Evolutionary conservation across 2,113 vertebrate species (phyloP).

Genomic region (Cairina moschata): DNA sequence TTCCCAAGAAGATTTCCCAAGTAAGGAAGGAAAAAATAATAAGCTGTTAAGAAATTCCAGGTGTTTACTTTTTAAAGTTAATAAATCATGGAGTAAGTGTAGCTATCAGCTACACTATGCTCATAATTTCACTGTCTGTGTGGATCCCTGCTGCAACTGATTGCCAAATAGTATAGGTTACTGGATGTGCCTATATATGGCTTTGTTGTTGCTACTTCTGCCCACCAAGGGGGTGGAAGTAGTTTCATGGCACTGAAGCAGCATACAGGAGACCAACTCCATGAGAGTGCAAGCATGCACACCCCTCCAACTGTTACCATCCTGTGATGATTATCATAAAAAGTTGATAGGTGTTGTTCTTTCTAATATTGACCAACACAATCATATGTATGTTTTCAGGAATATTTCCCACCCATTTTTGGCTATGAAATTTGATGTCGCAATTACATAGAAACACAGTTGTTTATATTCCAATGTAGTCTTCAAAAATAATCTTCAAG

Average conservation of each 20-base stretch:
- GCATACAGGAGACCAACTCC: not conserved
- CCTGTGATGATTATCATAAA: not conserved
- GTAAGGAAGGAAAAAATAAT: constrained; percentile 35
- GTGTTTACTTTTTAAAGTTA: constrained; percentile 29
- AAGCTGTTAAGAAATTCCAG: constrained; percentile 38
- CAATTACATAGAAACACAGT: not conserved
- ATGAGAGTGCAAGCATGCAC: fast-evolving
- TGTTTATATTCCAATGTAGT: not conserved
- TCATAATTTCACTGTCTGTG: not conserved
- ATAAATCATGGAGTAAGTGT: not conserved
- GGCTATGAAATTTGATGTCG: not conserved
- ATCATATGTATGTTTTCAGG: not conserved
- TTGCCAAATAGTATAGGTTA: not conserved
- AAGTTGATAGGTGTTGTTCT: not conserved
- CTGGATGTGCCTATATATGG: not conserved
- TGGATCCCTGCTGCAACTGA: not conserved
- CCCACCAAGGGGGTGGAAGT: not conserved
- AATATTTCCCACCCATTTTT: not conserved
- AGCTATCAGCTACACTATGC: constrained; percentile 8
- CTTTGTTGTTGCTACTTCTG: not conserved
- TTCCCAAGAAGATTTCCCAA: no score
- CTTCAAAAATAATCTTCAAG: not conserved
- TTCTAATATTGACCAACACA: not conserved
- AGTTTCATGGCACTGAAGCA: not conserved
- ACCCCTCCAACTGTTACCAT: not conserved